These are phyloP conservation scores for Pristionchus entomophagus DNA, from an alignment of 2,888 invertebrate species.

Conservation along the genomic window DNA sequence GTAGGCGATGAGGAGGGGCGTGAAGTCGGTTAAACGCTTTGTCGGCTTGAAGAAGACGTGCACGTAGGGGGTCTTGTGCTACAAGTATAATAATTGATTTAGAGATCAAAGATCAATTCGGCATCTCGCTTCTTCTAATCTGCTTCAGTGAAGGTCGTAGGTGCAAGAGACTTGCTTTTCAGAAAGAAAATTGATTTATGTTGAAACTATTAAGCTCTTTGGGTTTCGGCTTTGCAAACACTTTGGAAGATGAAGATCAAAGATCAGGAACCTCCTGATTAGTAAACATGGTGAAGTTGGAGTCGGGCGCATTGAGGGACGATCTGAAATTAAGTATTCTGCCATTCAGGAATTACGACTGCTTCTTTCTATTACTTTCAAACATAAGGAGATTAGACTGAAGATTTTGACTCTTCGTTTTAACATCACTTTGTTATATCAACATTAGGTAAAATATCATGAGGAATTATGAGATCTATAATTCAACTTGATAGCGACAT, in stretches of 20 bases:
- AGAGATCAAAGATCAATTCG: constrained; percentile 18
- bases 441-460: too few relatives aligned
- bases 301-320: background rate
- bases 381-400: too few relatives aligned
- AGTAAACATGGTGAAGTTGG: constrained; percentile 49
- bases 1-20: constrained; percentile 66
- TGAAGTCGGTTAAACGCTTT: constrained; percentile 70
- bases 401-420: too few relatives aligned
- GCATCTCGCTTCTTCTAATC: too few relatives aligned
- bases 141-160: too few relatives aligned
- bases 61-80: constrained; percentile 61
- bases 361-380: too few relatives aligned
- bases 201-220: background rate
- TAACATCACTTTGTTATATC: too few relatives aligned
- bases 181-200: background rate
- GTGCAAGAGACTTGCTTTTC: too few relatives aligned
- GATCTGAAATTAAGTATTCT: background rate
- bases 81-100: constrained; percentile 4
- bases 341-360: too few relatives aligned
- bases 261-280: constrained; percentile 48
- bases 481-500: too few relatives aligned
- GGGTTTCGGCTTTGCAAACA: background rate
- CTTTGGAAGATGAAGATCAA: background rate
- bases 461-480: too few relatives aligned
- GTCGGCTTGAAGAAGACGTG: constrained; percentile 71